Conservation (phyloP, 2,113 vertebrate species). For the Nansenia antarctica region DNA sequence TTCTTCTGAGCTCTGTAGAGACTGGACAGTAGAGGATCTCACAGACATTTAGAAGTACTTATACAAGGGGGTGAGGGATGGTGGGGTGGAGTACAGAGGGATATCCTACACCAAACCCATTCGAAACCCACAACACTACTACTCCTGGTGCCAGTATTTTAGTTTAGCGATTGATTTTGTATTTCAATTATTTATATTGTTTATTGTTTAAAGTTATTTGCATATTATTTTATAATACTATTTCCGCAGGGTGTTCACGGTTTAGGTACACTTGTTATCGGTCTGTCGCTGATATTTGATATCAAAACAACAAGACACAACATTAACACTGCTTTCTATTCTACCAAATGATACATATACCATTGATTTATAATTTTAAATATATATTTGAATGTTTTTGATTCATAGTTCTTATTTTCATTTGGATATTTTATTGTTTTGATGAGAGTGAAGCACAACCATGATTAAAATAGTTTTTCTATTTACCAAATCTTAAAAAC, state of each 20-base stretch:
- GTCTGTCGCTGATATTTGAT: slow-evolving; percentile 1
- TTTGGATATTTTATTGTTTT: slow-evolving; percentile 10
- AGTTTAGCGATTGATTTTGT: background rate
- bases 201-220: slow-evolving; percentile 33
- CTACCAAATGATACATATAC: slow-evolving; percentile 8
- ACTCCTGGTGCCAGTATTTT: slow-evolving; percentile 9
- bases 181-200: slow-evolving; percentile 43
- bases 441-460: slow-evolving; percentile 21
- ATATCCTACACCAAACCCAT: background rate
- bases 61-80: too few relatives aligned
- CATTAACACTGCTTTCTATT: slow-evolving; percentile 3
- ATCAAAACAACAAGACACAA: background rate
- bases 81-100: background rate
- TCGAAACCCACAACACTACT: background rate
- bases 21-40: background rate
- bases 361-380: slow-evolving; percentile 20
- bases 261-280: background rate
- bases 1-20: too few relatives aligned
- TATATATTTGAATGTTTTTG: slow-evolving; percentile 17
- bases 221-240: background rate
- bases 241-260: background rate
- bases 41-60: too few relatives aligned
- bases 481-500: background rate
- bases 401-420: slow-evolving; percentile 2
- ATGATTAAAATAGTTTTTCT: slow-evolving; percentile 27